phyloP scores from a whole-genome alignment of 2,797 vertebrate species.

The Thamnophis elegans region DNA sequence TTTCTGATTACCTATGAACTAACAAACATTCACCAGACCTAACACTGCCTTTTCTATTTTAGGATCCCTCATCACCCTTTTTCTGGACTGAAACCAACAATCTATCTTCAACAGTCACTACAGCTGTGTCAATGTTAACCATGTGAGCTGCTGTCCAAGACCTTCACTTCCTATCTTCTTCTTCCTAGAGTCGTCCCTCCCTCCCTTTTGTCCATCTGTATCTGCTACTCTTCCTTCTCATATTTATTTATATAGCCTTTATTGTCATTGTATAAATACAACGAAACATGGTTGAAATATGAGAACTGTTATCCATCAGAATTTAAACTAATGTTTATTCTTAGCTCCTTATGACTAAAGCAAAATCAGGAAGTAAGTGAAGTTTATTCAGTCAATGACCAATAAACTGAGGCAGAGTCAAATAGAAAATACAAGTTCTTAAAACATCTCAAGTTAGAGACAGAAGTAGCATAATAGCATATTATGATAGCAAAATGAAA shows the following conservation, averaged over 20 bases:
- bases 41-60: not conserved
- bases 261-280: no score
- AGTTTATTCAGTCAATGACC: not conserved
- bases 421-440: not conserved
- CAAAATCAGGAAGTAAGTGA: not conserved
- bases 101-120: not conserved
- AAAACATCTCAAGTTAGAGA: not conserved
- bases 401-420: not conserved
- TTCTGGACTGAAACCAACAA: not conserved
- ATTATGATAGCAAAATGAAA: not conserved
- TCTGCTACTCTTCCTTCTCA: not conserved
- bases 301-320: not conserved
- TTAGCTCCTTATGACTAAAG: not conserved
- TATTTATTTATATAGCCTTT: not conserved
- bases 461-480: not conserved
- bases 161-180: not conserved
- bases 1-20: not conserved
- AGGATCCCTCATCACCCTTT: not conserved
- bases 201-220: not conserved
- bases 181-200: not conserved
- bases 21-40: not conserved
- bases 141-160: not conserved
- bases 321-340: not conserved
- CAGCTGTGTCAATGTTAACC: not conserved
- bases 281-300: not conserved